A percentile compares a stretch with the other conserved stretches of the same genome.
Conservation (phyloP, 2,113 vertebrate genomes). For the Alces alces region DNA sequence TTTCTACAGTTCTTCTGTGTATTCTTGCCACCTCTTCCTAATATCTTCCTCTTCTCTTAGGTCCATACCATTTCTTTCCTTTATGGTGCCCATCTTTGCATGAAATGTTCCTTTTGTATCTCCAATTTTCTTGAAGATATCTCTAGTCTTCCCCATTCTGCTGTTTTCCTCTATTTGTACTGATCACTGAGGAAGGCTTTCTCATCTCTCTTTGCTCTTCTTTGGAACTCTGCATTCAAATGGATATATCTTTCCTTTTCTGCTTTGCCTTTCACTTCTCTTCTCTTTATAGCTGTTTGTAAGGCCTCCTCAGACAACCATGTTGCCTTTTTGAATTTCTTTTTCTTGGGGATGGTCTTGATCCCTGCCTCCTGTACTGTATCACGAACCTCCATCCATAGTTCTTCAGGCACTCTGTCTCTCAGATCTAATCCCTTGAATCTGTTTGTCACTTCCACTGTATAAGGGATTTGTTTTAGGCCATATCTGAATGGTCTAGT, state of each 20-base stretch:
- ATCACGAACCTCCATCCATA: accelerated
- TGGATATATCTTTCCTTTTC: not conserved
- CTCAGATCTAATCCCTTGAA: not conserved
- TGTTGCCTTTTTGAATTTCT: not conserved
- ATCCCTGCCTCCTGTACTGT: not conserved
- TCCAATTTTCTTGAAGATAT: not conserved
- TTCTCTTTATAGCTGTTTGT: not conserved
- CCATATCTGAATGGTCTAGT: not conserved
- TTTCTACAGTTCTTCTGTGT: not conserved
- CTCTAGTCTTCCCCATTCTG: not conserved
- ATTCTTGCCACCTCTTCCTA: not conserved
- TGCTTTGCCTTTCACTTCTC: not conserved
- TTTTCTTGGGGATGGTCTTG: not conserved
- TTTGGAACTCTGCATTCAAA: not conserved
- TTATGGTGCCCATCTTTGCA: not conserved
- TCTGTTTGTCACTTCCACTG: not conserved
- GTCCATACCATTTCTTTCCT: not conserved
- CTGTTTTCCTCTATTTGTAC: not conserved
- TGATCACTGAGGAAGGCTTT: not conserved
- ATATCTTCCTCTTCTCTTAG: not conserved
- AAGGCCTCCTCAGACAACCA: not conserved
- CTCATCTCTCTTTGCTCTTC: not conserved
- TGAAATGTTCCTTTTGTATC: not conserved
- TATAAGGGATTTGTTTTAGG: not conserved
- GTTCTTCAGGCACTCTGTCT: not conserved